phyloP scores from a whole-genome alignment of 2,888 invertebrate genomes.

The Agrotis ipsilon region DNA sequence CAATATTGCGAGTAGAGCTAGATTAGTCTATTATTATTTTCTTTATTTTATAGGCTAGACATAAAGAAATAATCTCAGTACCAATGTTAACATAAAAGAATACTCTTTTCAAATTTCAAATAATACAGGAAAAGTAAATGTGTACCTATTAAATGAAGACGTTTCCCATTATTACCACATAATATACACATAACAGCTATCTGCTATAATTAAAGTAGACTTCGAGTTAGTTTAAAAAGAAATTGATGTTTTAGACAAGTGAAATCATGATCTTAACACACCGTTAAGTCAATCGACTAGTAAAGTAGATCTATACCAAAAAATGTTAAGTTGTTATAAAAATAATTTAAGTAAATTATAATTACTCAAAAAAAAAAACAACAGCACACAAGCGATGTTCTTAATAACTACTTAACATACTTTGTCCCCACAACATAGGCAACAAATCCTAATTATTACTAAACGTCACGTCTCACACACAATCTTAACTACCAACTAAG shows the following conservation, averaged over 20 bases:
- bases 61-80: neutral
- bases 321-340: neutral
- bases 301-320: neutral
- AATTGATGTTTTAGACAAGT: neutral
- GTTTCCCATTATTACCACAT: neutral
- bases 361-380: no score
- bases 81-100: neutral
- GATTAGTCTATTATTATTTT: conserved; percentile 16
- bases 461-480: conserved; percentile 5
- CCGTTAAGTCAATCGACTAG: no score
- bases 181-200: neutral
- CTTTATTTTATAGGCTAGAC: neutral
- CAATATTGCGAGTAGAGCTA: neutral
- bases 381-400: no score
- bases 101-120: neutral
- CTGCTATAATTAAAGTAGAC: no score
- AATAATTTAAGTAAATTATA: neutral
- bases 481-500: conserved; percentile 14
- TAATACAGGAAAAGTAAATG: neutral
- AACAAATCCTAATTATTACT: conserved; percentile 30
- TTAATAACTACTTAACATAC: neutral
- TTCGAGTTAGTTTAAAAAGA: no score
- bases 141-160: neutral
- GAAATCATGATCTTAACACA: neutral
- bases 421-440: neutral